Conservation (phyloP, 1,140 invertebrate species). For the Euura saliciscinereae region DNA sequence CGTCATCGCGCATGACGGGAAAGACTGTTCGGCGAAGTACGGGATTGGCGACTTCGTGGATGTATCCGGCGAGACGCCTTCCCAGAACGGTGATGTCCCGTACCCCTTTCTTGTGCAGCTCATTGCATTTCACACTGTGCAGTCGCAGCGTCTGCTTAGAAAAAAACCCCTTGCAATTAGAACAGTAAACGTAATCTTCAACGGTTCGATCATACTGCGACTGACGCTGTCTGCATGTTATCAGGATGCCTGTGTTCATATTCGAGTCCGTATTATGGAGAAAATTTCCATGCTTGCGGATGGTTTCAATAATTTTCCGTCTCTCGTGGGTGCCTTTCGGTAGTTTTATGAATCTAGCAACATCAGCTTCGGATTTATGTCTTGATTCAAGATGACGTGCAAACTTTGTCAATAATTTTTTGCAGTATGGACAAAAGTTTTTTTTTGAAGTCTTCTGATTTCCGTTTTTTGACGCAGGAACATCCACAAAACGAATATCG, state of each 20-base stretch:
- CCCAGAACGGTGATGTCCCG: slow-evolving; percentile 12
- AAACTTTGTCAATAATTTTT: slow-evolving; percentile 22
- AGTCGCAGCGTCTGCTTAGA: slow-evolving; percentile 20
- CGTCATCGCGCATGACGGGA: slow-evolving; percentile 27
- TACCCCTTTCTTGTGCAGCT: not conserved
- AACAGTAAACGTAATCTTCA: slow-evolving; percentile 19
- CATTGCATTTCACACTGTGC: slow-evolving; percentile 18
- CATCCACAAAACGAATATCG: not conserved
- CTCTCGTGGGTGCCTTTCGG: slow-evolving; percentile 16
- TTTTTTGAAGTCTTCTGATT: slow-evolving; percentile 9
- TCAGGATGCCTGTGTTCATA: slow-evolving; percentile 18
- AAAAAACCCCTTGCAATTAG: slow-evolving; percentile 21
- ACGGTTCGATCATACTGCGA: slow-evolving; percentile 1
- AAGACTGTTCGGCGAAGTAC: slow-evolving; percentile 18
- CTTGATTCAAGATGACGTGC: slow-evolving; percentile 22
- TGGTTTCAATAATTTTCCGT: slow-evolving; percentile 16
- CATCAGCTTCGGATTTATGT: slow-evolving; percentile 21
- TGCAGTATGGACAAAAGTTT: slow-evolving; percentile 23
- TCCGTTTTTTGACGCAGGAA: not conserved
- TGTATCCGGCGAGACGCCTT: slow-evolving; percentile 14
- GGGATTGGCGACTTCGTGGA: slow-evolving; percentile 16
- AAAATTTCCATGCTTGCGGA: slow-evolving; percentile 22
- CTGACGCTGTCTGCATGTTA: slow-evolving; percentile 19
- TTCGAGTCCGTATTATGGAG: slow-evolving; percentile 18
- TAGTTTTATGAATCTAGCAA: slow-evolving; percentile 18